Base-by-base conservation (phyloP, 2,888 invertebrate genomes). In the Parnassius apollo region DNA sequence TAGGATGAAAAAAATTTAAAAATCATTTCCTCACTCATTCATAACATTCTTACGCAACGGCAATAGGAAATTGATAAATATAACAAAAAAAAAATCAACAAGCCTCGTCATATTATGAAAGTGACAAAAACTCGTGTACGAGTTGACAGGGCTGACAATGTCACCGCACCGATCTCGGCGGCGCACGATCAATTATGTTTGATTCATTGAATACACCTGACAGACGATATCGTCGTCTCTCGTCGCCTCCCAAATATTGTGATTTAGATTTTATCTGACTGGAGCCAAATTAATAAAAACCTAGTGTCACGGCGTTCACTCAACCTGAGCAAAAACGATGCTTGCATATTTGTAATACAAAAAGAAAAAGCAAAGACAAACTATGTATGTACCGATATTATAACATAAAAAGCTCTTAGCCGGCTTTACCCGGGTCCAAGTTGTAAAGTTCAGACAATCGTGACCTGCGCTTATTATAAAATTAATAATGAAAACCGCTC, bases 151-250 rank as follows among this genome's bases (percentile, higher is more conserved):
- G 65, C 61, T 74, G 76, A 77, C 75, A 76, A 72, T 68, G 75
- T 73, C 75, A 74, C 75, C 74, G 75, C 69, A 62, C 49, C 71
- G 71, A 71, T 69, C 75, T 69, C 64, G 68, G 68, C 70, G 71
- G 68, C 74, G 75, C 78, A 77, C 80, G 79, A 91, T 91, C 90
- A 86, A 90, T 91, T 87, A 91, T 85, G 76, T 85, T 83, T 87
- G 88, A 86, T 85, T 83, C 86, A 86, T 86, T 85, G 88, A 79
- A 72, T 81, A 73, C 80, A 76, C 76, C 77, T 74, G 79, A 79
- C 81, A 75, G 74, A 73, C 71, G 74, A 66, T 74, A 77, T 76
- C 75, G 71, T 61, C 71, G 73, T 75, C 75, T 72, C 78, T 76
- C 76, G 76, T 75, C 77, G 78, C 78, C 76, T 82, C 82, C 83